Conservation (phyloP, 1,140 invertebrate species). For the Drosophila kepulauana region DNA sequence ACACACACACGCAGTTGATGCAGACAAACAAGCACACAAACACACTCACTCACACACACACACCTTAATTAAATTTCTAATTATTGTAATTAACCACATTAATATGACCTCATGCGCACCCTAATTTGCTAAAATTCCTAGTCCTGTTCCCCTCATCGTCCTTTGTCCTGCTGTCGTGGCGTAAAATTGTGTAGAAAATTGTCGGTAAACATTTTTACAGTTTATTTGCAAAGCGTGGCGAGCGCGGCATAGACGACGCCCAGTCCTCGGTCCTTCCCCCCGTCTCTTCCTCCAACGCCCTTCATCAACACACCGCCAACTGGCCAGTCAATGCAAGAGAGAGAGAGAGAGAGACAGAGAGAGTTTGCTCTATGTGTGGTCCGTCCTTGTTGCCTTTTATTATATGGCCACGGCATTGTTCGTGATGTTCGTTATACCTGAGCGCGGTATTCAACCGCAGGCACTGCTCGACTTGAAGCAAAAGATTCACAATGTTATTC, state of each 20-base stretch:
- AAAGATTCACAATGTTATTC: no score
- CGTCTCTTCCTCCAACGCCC: neutral
- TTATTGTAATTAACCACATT: conserved; percentile 84
- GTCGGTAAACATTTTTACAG: conserved; percentile 83
- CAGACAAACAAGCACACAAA: conserved; percentile 9
- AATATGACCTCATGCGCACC: conserved; percentile 82
- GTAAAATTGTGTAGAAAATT: conserved; percentile 84
- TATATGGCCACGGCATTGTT: conserved; percentile 46
- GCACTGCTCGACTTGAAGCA: neutral
- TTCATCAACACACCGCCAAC: neutral
- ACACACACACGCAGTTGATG: conserved; percentile 22
- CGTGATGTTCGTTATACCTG: conserved; percentile 35
- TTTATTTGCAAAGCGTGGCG: conserved; percentile 72
- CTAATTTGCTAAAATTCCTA: conserved; percentile 78
- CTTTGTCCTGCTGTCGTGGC: conserved; percentile 31
- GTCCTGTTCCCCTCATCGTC: conserved; percentile 13
- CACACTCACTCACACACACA: conserved; percentile 35
- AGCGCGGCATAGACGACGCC: conserved; percentile 48
- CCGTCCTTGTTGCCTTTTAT: conserved; percentile 63
- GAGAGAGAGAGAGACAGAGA: conserved; percentile 17
- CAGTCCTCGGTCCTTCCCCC: neutral
- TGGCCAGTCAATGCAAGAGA: conserved; percentile 30
- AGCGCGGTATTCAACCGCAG: neutral
- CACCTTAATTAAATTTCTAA: conserved; percentile 83
- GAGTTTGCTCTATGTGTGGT: conserved; percentile 44